Conservation (phyloP, 2,113 vertebrate genomes). For the Rana temporaria region DNA sequence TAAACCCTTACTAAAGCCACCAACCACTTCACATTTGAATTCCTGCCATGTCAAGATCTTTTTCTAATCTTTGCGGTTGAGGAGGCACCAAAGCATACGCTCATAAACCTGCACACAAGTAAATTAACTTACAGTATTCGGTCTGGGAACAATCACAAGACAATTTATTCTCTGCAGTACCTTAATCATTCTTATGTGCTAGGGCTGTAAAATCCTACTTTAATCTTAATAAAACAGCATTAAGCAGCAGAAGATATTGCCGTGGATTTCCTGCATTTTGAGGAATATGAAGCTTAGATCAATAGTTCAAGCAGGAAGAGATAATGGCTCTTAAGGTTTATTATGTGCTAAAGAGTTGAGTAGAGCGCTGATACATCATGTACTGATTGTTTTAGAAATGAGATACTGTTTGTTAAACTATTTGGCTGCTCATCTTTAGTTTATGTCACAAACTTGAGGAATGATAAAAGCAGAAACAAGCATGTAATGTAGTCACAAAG, state of each 20-base stretch:
- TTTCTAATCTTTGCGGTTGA: slow-evolving; percentile 29
- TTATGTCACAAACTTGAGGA: background rate
- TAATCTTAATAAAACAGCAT: slow-evolving; percentile 53
- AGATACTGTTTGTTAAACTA: slow-evolving; percentile 5
- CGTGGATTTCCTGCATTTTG: slow-evolving; percentile 46
- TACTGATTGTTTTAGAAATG: background rate
- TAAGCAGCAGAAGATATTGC: slow-evolving; percentile 40
- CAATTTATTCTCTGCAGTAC: slow-evolving; percentile 45
- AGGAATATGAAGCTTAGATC: slow-evolving; percentile 31
- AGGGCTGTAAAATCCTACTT: slow-evolving; percentile 49
- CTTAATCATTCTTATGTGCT: slow-evolving; percentile 44
- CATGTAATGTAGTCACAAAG: no score
- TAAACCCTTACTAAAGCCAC: background rate
- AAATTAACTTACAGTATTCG: slow-evolving; percentile 48
- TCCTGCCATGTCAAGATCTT: slow-evolving; percentile 24
- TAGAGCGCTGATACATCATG: slow-evolving; percentile 8
- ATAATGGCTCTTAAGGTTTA: slow-evolving; percentile 46
- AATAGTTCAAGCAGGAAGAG: slow-evolving; percentile 44
- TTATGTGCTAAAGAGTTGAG: slow-evolving; percentile 9
- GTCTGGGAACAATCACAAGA: slow-evolving; percentile 46
- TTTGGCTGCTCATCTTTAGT: background rate
- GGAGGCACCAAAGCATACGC: slow-evolving; percentile 30
- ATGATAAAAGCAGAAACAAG: no score
- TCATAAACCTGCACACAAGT: slow-evolving; percentile 39
- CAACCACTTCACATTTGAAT: slow-evolving; percentile 1